These are phyloP conservation scores for Andricus quercusramuli DNA, from an alignment of 2,888 invertebrate species.

Conservation along the genomic window DNA sequence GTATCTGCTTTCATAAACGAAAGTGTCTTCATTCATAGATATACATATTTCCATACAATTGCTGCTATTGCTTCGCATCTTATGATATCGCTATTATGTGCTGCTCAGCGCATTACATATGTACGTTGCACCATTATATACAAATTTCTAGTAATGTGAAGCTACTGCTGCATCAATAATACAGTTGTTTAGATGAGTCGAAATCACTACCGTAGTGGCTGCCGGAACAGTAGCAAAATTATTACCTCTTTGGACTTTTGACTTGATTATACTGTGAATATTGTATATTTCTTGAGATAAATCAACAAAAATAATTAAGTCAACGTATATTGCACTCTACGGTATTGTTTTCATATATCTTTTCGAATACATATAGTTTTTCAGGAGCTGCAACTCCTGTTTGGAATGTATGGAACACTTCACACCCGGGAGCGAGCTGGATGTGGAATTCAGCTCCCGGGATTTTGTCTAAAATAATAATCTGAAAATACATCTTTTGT, in stretches of 20 bases:
- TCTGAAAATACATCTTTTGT: too few relatives aligned
- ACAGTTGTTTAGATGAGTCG: slow-evolving; percentile 55
- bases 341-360: too few relatives aligned
- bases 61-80: slow-evolving; percentile 75
- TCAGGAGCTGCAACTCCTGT: too few relatives aligned
- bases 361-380: too few relatives aligned
- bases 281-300: background rate
- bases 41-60: slow-evolving; percentile 77
- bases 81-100: slow-evolving; percentile 73
- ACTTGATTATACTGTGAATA: background rate
- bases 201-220: slow-evolving; percentile 22
- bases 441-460: too few relatives aligned
- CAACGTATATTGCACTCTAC: background rate
- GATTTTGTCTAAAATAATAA: too few relatives aligned
- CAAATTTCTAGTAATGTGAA: slow-evolving; percentile 73
- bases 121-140: slow-evolving; percentile 77
- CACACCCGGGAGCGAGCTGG: too few relatives aligned
- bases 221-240: background rate
- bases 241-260: background rate
- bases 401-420: too few relatives aligned
- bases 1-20: slow-evolving; percentile 77
- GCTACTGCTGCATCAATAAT: slow-evolving; percentile 73
- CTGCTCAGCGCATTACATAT: slow-evolving; percentile 69
- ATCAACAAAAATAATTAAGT: background rate
- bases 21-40: slow-evolving; percentile 78